Percentiles rank a stretch among this genome's conserved stretches.
Conservation (phyloP, 2,113 vertebrate genomes). For the Noturus placidus region DNA sequence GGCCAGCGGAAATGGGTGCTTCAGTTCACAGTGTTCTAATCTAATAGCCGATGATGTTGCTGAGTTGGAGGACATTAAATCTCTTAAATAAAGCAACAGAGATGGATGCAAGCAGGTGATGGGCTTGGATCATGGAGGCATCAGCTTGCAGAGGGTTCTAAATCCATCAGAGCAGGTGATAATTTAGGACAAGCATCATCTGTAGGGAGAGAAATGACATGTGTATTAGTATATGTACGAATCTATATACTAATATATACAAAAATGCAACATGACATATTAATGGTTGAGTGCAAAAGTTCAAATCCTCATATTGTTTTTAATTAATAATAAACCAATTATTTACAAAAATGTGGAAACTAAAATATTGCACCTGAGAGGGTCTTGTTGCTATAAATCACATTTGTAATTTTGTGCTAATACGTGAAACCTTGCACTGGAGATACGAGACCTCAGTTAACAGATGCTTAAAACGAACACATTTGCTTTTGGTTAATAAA, state of each 20-base stretch:
- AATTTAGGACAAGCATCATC: background rate
- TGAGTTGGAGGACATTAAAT: conserved; percentile 47
- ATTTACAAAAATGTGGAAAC: background rate
- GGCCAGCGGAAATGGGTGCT: conserved; percentile 47
- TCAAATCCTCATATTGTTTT: background rate
- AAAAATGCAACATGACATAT: background rate
- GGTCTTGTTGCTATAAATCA: background rate
- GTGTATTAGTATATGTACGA: background rate
- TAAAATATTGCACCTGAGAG: background rate
- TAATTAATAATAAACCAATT: background rate
- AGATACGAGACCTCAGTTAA: background rate
- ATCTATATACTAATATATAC: background rate
- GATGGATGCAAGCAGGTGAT: conserved; percentile 42
- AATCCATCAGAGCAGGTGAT: conserved; percentile 1
- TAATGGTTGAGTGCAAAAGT: background rate
- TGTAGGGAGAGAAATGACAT: background rate
- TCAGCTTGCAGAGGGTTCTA: background rate
- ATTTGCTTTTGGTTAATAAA: background rate
- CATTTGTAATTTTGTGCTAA: background rate
- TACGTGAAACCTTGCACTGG: background rate
- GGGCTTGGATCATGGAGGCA: background rate
- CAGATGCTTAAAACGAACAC: background rate
- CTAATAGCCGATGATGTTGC: conserved; percentile 49
- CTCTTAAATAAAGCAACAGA: conserved; percentile 54
- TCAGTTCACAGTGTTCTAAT: conserved; percentile 49